Conservation (phyloP, 2,113 vertebrate species). For the Grammomys surdaster region DNA sequence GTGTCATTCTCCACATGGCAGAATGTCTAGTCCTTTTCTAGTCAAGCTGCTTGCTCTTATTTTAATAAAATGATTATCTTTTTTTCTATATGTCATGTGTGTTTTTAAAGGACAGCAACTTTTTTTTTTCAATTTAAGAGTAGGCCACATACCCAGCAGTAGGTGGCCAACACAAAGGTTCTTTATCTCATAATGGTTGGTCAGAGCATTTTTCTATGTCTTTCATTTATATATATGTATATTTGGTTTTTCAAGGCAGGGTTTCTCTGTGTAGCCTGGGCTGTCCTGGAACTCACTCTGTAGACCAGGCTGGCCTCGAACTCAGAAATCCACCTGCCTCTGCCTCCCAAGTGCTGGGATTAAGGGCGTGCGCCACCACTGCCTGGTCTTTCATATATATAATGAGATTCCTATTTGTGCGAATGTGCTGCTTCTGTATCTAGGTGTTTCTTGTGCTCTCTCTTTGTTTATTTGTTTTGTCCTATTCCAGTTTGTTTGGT, state of each 20-base stretch:
- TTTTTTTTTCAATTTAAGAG: background rate
- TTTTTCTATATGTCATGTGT: background rate
- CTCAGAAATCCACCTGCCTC: too few species aligned
- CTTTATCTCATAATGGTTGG: background rate
- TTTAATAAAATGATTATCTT: background rate
- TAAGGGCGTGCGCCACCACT: too few species aligned
- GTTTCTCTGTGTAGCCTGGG: too few species aligned
- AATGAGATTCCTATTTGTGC: background rate
- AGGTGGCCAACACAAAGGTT: background rate
- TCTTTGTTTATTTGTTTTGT: background rate
- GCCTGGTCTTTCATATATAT: background rate
- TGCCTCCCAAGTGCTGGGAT: too few species aligned
- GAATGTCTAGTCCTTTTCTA: background rate
- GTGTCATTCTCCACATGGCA: background rate
- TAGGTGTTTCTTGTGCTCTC: background rate
- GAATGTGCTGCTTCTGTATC: background rate
- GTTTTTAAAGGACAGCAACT: background rate
- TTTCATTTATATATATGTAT: background rate
- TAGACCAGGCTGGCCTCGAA: too few species aligned
- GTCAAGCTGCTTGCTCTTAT: background rate
- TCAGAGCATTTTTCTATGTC: background rate
- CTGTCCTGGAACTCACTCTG: too few species aligned
- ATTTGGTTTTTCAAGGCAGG: too few species aligned
- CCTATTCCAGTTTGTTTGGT: background rate
- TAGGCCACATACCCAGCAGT: background rate